Percentiles rank a stretch among this genome's conserved stretches.
phyloP scores from a whole-genome alignment of 1,140 invertebrate genomes.

The Hylaeus anthracinus region DNA sequence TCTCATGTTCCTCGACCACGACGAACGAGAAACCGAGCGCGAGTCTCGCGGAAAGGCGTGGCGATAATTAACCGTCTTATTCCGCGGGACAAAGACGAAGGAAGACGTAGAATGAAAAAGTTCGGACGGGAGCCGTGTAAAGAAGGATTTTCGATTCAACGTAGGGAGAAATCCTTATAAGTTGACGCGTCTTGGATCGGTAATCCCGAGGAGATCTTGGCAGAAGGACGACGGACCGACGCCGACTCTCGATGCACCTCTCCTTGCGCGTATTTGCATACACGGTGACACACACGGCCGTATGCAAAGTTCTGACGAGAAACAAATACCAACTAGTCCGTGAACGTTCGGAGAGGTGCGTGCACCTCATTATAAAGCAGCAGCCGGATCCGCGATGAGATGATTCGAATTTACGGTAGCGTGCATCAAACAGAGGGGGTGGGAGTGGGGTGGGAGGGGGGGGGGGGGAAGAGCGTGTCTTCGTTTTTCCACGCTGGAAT shows the following conservation, averaged over 20 bases:
- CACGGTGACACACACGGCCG: constrained; percentile 50
- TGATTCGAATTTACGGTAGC: constrained; percentile 58
- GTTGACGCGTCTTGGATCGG: constrained; percentile 50
- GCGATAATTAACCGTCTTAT: constrained; percentile 48
- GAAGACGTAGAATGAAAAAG: constrained; percentile 47
- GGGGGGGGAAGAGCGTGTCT: neutral
- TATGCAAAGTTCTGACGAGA: constrained; percentile 65
- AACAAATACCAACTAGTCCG: constrained; percentile 63
- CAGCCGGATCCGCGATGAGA: constrained; percentile 30
- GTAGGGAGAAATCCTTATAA: constrained; percentile 46
- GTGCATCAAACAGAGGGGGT: neutral
- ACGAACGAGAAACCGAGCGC: neutral
- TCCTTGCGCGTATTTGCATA: constrained; percentile 46
- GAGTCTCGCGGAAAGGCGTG: neutral
- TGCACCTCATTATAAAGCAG: constrained; percentile 60
- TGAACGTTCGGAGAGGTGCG: constrained; percentile 56
- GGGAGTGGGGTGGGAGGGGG: neutral
- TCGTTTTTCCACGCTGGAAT: constrained; percentile 20
- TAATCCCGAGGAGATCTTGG: constrained; percentile 48
- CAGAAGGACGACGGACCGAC: constrained; percentile 35
- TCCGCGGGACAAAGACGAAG: constrained; percentile 4
- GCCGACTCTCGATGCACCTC: constrained; percentile 46
- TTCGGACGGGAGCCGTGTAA: constrained; percentile 25
- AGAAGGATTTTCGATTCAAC: constrained; percentile 53
- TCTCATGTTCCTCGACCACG: neutral